phyloP scores from a whole-genome alignment of 2,797 vertebrate genomes.

The Holocentrus rufus region DNA sequence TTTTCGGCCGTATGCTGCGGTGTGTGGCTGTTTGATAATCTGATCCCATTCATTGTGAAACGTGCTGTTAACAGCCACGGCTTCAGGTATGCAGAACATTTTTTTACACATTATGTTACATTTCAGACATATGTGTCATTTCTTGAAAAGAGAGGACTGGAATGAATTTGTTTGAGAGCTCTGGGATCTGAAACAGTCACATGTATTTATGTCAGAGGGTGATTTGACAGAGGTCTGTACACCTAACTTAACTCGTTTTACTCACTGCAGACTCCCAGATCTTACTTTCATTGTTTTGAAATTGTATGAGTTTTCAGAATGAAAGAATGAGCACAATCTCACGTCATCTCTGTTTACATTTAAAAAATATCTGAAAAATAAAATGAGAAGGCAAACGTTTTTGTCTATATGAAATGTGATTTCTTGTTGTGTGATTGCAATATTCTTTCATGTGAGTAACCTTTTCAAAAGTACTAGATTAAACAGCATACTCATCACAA shows the following conservation, averaged over 20 bases:
- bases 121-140: slow-evolving; percentile 78
- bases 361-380: too few species aligned
- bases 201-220: background rate
- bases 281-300: too few species aligned
- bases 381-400: background rate
- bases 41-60: slow-evolving; percentile 57
- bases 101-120: slow-evolving; percentile 80
- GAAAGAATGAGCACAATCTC: background rate
- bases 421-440: background rate
- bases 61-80: slow-evolving; percentile 47
- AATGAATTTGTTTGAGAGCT: slow-evolving; percentile 45
- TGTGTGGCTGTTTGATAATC: slow-evolving; percentile 47
- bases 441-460: too few species aligned
- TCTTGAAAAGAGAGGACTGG: slow-evolving; percentile 59
- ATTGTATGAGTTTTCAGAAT: background rate
- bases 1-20: slow-evolving; percentile 48
- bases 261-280: too few species aligned
- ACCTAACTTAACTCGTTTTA: background rate
- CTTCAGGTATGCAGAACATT: slow-evolving; percentile 62
- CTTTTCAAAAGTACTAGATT: too few species aligned
- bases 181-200: slow-evolving; percentile 14
- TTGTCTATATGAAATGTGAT: background rate
- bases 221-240: background rate
- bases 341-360: too few species aligned
- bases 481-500: too few species aligned